Percentiles rank a stretch among this genome's conserved stretches.
These are phyloP conservation scores for Xiphydria camelus DNA, from an alignment of 2,888 invertebrate genomes.

Conservation along the genomic window DNA sequence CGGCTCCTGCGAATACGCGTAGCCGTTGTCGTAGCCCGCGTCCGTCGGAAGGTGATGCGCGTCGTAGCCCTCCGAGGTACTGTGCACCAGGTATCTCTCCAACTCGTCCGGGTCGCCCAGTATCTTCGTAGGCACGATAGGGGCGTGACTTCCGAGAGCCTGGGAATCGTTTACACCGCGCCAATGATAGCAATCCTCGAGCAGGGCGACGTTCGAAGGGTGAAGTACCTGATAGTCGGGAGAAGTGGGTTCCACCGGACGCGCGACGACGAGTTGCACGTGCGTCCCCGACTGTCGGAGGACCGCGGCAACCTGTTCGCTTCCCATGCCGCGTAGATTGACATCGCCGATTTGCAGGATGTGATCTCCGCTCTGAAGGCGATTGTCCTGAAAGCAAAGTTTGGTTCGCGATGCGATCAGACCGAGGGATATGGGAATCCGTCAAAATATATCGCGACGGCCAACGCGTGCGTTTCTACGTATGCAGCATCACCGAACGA, in stretches of 20 bases:
- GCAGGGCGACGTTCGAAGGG: too few species aligned
- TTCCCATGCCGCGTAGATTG: slow-evolving; percentile 93
- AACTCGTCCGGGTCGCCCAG: slow-evolving; percentile 86
- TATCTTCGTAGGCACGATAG: slow-evolving; percentile 88
- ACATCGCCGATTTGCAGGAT: slow-evolving; percentile 94
- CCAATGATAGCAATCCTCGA: too few species aligned
- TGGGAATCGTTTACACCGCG: slow-evolving; percentile 40
- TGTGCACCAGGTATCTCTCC: slow-evolving; percentile 82
- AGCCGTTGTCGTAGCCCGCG: slow-evolving; percentile 55
- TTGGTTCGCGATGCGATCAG: too few species aligned
- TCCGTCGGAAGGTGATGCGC: slow-evolving; percentile 43
- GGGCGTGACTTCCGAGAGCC: slow-evolving; percentile 75
- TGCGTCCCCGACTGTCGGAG: slow-evolving; percentile 93
- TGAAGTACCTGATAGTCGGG: slow-evolving; percentile 70
- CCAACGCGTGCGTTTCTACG: too few species aligned
- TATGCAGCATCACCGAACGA: too few species aligned
- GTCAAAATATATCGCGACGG: too few species aligned
- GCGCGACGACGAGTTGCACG: slow-evolving; percentile 91
- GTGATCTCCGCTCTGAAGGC: slow-evolving; percentile 96
- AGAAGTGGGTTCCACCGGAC: slow-evolving; percentile 82
- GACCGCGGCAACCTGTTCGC: slow-evolving; percentile 95
- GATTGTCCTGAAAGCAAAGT: slow-evolving; percentile 73
- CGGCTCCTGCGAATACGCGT: slow-evolving; percentile 60
- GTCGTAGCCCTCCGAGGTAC: slow-evolving; percentile 68
- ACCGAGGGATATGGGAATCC: too few species aligned